phyloP scores from a whole-genome alignment of 1,140 invertebrate species.

The Sipha flava region DNA sequence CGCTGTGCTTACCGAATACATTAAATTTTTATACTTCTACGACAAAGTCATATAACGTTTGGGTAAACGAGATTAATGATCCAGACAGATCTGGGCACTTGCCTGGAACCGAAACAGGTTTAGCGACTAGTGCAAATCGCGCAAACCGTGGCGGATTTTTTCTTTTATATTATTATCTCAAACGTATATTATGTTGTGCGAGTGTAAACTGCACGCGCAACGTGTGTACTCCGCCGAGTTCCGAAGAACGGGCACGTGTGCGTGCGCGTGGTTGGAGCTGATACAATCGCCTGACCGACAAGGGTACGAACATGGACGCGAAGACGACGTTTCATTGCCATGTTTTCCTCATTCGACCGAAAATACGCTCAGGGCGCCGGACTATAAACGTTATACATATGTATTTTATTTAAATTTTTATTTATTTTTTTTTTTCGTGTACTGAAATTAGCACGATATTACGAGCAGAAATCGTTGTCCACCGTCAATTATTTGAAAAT shows the following conservation, averaged over 20 bases:
- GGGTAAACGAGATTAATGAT: neutral
- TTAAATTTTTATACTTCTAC: neutral
- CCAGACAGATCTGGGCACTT: neutral
- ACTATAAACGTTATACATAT: too few species aligned
- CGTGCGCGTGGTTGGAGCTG: neutral
- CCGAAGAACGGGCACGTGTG: neutral
- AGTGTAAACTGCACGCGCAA: neutral
- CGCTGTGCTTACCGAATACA: neutral
- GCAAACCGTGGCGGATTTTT: neutral
- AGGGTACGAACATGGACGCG: neutral
- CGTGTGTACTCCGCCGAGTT: too few species aligned
- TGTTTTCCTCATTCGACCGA: neutral
- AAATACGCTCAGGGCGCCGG: neutral
- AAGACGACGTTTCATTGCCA: neutral
- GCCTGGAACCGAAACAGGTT: constrained; percentile 10
- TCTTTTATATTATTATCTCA: neutral
- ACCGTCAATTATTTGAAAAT: too few species aligned
- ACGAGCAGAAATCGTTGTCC: too few species aligned
- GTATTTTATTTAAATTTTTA: too few species aligned
- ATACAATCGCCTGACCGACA: neutral
- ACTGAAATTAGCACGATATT: too few species aligned
- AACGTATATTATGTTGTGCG: neutral
- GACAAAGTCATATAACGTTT: neutral
- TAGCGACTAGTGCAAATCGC: too few species aligned
- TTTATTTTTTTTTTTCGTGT: too few species aligned